phyloP scores from a whole-genome alignment of 2,888 invertebrate genomes.

The Hemistola chrysoprasaria region DNA sequence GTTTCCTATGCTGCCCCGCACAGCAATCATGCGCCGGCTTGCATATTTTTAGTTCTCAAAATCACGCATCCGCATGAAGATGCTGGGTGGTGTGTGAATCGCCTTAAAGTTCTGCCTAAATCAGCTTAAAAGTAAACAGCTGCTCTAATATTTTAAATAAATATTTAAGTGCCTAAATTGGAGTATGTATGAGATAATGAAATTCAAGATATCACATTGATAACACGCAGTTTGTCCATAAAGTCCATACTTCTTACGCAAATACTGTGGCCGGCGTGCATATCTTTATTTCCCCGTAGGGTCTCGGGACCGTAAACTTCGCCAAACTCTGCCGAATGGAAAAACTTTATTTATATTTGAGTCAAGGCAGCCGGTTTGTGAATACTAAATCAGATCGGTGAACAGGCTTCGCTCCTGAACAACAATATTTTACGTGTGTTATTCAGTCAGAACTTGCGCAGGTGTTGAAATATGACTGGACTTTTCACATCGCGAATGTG shows the following conservation, averaged over 20 bases:
- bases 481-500: slow-evolving; percentile 11
- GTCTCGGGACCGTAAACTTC: slow-evolving; percentile 62
- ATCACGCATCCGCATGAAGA: no score
- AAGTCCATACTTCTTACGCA: slow-evolving; percentile 11
- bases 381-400: slow-evolving; percentile 67
- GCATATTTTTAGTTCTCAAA: no score
- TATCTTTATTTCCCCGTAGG: slow-evolving; percentile 67
- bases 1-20: no score
- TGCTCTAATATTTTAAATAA: no score
- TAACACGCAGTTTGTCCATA: background rate
- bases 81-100: no score
- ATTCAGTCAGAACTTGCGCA: slow-evolving; percentile 25
- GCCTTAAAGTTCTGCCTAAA: no score
- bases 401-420: slow-evolving; percentile 30
- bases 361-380: slow-evolving; percentile 63
- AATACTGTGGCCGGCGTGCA: slow-evolving; percentile 40
- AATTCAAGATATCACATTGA: no score
- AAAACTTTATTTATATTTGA: slow-evolving; percentile 78
- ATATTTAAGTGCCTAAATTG: no score
- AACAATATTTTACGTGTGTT: slow-evolving; percentile 36
- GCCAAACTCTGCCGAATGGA: slow-evolving; percentile 63
- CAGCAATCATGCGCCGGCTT: no score
- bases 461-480: slow-evolving; percentile 22
- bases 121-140: no score
- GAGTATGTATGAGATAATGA: no score